phyloP scores from a whole-genome alignment of 2,113 vertebrate genomes.

The Nansenia antarctica region DNA sequence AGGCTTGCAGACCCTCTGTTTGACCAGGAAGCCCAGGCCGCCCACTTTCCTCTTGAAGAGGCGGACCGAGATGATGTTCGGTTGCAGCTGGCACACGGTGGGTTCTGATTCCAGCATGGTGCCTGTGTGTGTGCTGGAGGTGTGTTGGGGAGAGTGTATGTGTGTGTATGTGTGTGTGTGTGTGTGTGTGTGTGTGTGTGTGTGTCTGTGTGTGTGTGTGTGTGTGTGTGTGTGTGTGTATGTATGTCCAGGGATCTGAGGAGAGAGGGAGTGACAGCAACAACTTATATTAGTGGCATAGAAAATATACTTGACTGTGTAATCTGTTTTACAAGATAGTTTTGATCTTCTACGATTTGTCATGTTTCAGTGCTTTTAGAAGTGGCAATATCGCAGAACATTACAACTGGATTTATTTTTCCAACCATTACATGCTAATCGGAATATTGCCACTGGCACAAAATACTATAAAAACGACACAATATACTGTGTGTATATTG shows the following conservation, averaged over 20 bases:
- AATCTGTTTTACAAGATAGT: constrained; percentile 34
- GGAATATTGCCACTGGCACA: too few relatives aligned
- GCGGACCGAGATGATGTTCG: constrained; percentile 95
- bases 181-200: neutral
- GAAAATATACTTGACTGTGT: constrained; percentile 33
- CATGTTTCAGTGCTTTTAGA: too few relatives aligned
- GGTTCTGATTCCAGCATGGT: constrained; percentile 88
- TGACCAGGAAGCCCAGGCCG: constrained; percentile 95
- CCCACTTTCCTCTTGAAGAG: constrained; percentile 95
- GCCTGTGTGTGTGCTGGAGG: constrained; percentile 9
- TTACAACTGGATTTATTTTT: too few relatives aligned
- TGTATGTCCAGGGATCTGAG: neutral
- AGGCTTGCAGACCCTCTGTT: constrained; percentile 91
- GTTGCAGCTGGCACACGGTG: constrained; percentile 93
- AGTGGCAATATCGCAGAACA: too few relatives aligned
- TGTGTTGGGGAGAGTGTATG: neutral
- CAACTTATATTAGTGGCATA: constrained; percentile 35
- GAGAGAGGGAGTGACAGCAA: constrained; percentile 14
- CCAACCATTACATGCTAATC: too few relatives aligned
- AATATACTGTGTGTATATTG: too few relatives aligned
- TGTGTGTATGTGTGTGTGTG: neutral
- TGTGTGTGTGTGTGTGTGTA: neutral
- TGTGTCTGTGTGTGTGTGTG: constrained; percentile 4
- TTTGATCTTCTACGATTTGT: too few relatives aligned
- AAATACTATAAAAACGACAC: too few relatives aligned